Conservation (phyloP, 2,113 vertebrate species). For the Uropsilus gracilis region DNA sequence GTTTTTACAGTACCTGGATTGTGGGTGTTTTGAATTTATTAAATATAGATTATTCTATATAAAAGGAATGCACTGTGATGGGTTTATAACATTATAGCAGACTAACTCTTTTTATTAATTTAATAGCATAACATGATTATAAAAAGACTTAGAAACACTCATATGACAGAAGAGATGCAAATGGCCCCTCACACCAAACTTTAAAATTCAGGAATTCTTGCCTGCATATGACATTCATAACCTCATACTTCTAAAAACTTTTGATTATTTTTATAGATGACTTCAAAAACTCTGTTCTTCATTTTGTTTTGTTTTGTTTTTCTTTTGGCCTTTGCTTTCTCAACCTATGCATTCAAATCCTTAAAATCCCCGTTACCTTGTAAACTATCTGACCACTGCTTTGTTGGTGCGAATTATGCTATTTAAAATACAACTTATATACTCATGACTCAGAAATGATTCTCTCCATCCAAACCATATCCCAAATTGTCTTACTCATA, state of each 20-base stretch:
- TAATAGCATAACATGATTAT: neutral
- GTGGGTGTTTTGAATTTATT: neutral
- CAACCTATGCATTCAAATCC: neutral
- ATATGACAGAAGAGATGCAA: neutral
- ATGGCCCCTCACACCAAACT: neutral
- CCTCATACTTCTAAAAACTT: neutral
- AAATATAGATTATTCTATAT: neutral
- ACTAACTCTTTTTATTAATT: neutral
- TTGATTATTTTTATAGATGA: neutral
- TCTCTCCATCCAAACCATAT: neutral
- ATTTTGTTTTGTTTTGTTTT: neutral
- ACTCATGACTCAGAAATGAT: neutral
- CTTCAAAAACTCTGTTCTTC: neutral
- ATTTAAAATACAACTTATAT: neutral
- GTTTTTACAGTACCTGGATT: neutral
- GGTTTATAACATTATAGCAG: neutral
- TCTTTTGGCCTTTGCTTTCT: neutral
- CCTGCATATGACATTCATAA: neutral
- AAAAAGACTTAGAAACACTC: neutral
- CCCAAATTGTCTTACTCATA: neutral
- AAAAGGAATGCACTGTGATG: accelerated
- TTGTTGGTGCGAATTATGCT: neutral
- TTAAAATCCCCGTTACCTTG: neutral
- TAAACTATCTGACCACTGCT: neutral
- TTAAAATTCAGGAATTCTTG: neutral